Base-by-base conservation (phyloP, 1,140 invertebrate species). In the Drosophila mayri region DNA sequence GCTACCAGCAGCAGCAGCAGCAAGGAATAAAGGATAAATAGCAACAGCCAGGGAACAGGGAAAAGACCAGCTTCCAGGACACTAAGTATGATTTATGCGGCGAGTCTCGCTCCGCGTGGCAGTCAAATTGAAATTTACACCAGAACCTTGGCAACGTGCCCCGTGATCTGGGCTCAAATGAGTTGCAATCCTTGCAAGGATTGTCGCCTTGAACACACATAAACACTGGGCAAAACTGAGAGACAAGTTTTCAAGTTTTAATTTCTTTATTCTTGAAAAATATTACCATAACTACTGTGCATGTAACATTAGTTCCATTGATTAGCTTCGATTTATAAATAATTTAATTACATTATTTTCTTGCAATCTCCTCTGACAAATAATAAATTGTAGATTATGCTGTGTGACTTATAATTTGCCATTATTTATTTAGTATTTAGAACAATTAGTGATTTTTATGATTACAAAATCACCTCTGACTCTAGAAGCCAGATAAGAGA, bases 71-170 rank as follows among this genome's bases (percentile, higher is more conserved):
- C 40, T 49, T 43, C 63, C 52, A 52, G 67, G 80, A 71, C 81
- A 76, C 85, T 88, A 88, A 88, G 85, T 88, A 90, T 88, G 84
- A 88, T 88, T 88, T 88, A 88, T 88, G 85, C 84, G 76, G 78
- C 78, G 71, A 86, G 81, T 75, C 76, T 80, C 70, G 83, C 76
- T 80, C 70, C 79, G 71, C 74, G 47, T 65, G 73, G 81, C 85
- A 84, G 77, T 84, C 85, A 88, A 88, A 88, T 88, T 88, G 84
- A 88, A 88, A 88, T 88, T 88, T 88, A 87, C 84, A 90, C 79
- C 61, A 77, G 58, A 71, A 32, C 64, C 54, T 72, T 73, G 70
- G 70, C 70, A 73, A 60, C 67, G 37, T 73, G 70, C 70, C 66
- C 67, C 68, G 68, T 62, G 57, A 61, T 72, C 58, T 74, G 72